Evolutionary conservation across 2,113 vertebrate genomes (phyloP).

Genomic region (Colinus virginianus): DNA sequence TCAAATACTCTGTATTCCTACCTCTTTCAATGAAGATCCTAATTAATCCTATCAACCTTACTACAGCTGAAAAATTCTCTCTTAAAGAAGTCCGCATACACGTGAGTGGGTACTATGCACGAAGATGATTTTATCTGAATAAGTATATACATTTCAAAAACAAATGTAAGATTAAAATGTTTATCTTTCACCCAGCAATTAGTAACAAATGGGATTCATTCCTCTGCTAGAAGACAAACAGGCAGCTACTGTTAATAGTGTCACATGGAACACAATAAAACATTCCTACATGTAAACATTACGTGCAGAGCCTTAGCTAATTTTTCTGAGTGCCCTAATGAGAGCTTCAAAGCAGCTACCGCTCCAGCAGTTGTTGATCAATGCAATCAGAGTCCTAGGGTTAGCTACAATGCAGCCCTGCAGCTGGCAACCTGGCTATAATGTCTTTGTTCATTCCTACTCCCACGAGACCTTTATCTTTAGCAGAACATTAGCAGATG

Average conservation of each 20-base stretch:
- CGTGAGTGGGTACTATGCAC: neutral
- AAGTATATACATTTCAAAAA: neutral
- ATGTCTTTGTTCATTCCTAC: no score
- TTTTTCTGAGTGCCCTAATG: neutral
- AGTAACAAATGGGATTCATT: neutral
- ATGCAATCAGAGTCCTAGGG: accelerated
- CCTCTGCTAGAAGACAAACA: neutral
- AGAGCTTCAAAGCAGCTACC: neutral
- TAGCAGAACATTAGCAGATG: neutral
- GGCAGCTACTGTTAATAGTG: neutral
- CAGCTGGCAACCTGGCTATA: neutral
- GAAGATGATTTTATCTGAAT: neutral
- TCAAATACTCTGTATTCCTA: neutral
- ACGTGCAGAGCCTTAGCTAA: neutral
- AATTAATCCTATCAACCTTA: neutral
- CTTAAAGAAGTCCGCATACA: neutral
- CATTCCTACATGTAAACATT: neutral
- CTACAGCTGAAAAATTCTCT: neutral
- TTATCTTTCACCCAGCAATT: neutral
- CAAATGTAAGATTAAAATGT: no score
- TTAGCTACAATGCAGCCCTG: neutral
- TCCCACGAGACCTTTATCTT: neutral
- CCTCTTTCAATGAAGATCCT: neutral
- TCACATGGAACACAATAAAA: neutral
- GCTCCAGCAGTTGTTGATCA: neutral